phyloP scores from a whole-genome alignment of 2,888 invertebrate species.

The Ectemnius lituratus region DNA sequence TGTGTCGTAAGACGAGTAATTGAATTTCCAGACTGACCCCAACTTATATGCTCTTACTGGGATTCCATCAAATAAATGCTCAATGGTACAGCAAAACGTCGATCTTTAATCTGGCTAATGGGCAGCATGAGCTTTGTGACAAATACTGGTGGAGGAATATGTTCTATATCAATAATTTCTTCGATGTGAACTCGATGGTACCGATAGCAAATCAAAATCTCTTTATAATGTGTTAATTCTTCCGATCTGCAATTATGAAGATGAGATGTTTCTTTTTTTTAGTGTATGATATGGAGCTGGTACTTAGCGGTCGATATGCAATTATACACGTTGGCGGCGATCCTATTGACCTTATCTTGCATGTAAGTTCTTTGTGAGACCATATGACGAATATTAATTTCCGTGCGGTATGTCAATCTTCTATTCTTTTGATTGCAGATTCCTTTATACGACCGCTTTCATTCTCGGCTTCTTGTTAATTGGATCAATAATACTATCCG shows the following conservation, averaged over 20 bases:
- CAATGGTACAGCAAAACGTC: conserved; percentile 75
- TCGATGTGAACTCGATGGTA: conserved; percentile 75
- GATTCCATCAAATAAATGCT: conserved; percentile 76
- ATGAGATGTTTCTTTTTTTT: conserved; percentile 21
- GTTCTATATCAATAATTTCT: conserved; percentile 79
- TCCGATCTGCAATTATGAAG: not conserved
- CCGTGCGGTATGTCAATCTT: not conserved
- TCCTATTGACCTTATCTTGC: conserved; percentile 77
- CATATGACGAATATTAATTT: too few relatives aligned
- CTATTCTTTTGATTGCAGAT: conserved; percentile 68
- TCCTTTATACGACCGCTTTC: conserved; percentile 70
- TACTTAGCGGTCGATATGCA: conserved; percentile 79
- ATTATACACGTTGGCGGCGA: conserved; percentile 74
- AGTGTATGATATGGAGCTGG: conserved; percentile 80
- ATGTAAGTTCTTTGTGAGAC: conserved; percentile 70
- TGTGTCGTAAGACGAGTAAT: not conserved
- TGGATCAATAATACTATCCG: conserved; percentile 69
- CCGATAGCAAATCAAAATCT: not conserved
- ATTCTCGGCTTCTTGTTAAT: conserved; percentile 65
- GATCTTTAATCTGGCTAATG: conserved; percentile 74
- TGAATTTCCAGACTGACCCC: conserved; percentile 77
- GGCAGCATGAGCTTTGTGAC: conserved; percentile 75
- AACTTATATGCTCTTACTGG: conserved; percentile 76
- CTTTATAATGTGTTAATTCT: not conserved
- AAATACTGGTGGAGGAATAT: conserved; percentile 80